Conservation (phyloP, 2,797 vertebrate species). For the Pteropus rufus region DNA sequence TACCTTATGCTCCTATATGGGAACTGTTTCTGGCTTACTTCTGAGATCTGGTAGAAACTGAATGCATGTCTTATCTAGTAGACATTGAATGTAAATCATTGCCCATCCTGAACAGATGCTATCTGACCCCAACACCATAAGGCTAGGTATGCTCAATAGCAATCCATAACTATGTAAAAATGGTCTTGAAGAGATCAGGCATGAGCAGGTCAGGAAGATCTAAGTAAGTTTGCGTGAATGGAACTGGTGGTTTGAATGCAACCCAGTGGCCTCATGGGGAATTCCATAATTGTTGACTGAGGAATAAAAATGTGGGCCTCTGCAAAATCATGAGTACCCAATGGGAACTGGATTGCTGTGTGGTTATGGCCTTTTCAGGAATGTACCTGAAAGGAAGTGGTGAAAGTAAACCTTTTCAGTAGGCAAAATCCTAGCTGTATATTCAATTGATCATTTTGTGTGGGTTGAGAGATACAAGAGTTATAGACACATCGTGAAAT, state of each 20-base stretch:
- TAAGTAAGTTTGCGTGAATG: neutral
- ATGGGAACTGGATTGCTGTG: neutral
- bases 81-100: neutral
- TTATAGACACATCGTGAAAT: neutral
- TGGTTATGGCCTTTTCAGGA: neutral
- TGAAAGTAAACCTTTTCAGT: neutral
- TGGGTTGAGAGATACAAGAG: neutral
- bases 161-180: neutral
- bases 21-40: neutral
- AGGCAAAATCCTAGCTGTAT: neutral
- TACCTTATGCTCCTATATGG: neutral
- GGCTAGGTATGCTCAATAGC: neutral
- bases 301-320: neutral
- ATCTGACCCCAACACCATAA: neutral
- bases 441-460: neutral
- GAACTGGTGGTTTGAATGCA: neutral
- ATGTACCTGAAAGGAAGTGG: neutral
- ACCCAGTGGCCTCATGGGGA: neutral
- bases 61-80: neutral
- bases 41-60: neutral
- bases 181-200: neutral
- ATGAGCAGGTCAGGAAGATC: neutral
- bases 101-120: neutral
- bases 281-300: neutral
- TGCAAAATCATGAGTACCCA: neutral